phyloP scores from a whole-genome alignment of 1,140 invertebrate genomes.

The Ips nitidus region DNA sequence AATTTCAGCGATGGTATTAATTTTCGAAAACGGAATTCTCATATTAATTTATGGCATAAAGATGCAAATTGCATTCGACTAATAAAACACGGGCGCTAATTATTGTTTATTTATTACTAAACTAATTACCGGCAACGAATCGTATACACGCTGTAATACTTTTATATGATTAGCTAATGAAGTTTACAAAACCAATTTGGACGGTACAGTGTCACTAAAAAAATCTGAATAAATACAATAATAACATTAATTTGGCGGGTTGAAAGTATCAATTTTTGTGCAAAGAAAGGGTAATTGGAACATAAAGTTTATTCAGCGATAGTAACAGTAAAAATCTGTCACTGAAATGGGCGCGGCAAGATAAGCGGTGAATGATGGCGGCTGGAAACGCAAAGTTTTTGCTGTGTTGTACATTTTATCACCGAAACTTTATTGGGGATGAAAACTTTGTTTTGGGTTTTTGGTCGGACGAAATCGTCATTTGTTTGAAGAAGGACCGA shows the following conservation, averaged over 20 bases:
- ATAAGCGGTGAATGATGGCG: slow-evolving; percentile 25
- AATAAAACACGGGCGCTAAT: no score
- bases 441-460: slow-evolving; percentile 11
- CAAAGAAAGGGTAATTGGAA: slow-evolving; percentile 28
- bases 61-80: no score
- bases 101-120: no score
- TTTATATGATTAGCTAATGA: neutral
- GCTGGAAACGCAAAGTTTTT: slow-evolving; percentile 25
- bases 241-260: slow-evolving; percentile 17
- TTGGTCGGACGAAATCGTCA: neutral
- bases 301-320: slow-evolving; percentile 29
- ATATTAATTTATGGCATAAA: no score
- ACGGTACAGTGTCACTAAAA: neutral
- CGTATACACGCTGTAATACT: no score
- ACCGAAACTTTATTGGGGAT: slow-evolving; percentile 8
- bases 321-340: slow-evolving; percentile 32
- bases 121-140: no score
- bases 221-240: slow-evolving; percentile 1
- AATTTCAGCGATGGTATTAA: no score
- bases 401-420: slow-evolving; percentile 12
- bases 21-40: no score
- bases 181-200: neutral
- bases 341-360: slow-evolving; percentile 17
- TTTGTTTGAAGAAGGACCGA: neutral
- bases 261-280: slow-evolving; percentile 19